A percentile compares a stretch with the other conserved stretches of the same genome.
Conservation (phyloP, 1,140 invertebrate genomes). For the Popillia japonica region DNA sequence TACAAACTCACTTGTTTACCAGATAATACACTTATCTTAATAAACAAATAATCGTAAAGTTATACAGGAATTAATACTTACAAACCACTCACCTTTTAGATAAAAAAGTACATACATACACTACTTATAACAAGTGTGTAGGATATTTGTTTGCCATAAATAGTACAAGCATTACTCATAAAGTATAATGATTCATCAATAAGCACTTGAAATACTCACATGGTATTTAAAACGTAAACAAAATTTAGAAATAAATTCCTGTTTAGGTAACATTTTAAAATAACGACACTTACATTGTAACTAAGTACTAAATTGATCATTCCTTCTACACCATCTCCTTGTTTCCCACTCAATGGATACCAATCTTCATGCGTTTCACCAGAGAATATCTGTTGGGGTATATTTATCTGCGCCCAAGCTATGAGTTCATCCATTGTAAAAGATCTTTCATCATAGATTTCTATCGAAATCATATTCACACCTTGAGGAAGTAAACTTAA, state of each 20-base stretch:
- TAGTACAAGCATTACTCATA: neutral
- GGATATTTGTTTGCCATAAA: neutral
- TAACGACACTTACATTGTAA: constrained; percentile 72
- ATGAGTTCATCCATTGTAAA: constrained; percentile 96
- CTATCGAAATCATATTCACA: constrained; percentile 87
- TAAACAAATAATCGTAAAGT: neutral
- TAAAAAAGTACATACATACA: neutral
- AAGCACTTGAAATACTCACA: neutral
- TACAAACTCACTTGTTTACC: no score
- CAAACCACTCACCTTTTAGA: neutral
- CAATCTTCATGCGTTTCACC: constrained; percentile 94
- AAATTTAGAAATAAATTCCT: neutral
- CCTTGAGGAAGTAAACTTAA: constrained; percentile 83
- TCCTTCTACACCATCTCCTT: constrained; percentile 93
- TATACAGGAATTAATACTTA: neutral
- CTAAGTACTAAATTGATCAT: constrained; percentile 80
- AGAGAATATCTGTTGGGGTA: constrained; percentile 82
- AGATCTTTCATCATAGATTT: constrained; percentile 97
- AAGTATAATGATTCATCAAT: constrained; percentile 21
- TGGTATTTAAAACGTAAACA: neutral
- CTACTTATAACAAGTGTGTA: neutral
- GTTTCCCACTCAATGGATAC: constrained; percentile 90
- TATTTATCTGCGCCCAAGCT: constrained; percentile 88
- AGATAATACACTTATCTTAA: neutral
- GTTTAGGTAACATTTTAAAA: neutral